Evolutionary conservation across 2,888 invertebrate genomes (phyloP).

Genomic region (Dilophus febrilis): DNA sequence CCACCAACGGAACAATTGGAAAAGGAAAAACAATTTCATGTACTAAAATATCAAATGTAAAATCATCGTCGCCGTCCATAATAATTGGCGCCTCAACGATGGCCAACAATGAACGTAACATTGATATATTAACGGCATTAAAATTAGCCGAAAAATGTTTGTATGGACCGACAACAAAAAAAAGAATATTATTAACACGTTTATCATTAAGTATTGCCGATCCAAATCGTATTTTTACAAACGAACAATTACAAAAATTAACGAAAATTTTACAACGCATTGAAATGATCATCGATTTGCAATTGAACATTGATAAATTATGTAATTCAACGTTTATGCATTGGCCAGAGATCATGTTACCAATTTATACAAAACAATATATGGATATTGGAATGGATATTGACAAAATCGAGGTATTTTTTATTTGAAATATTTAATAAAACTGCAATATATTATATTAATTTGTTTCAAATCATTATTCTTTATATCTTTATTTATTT

Average conservation of each 20-base stretch:
- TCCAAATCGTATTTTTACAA: constrained; percentile 40
- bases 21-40: no score
- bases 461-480: constrained; percentile 17
- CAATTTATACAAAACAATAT: constrained; percentile 50
- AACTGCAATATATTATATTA: constrained; percentile 9
- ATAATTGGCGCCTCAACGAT: constrained; percentile 19
- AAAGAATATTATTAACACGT: constrained; percentile 45
- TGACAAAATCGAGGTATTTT: constrained; percentile 36
- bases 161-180: constrained; percentile 43
- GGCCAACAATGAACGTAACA: constrained; percentile 23
- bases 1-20: no score
- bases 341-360: constrained; percentile 64
- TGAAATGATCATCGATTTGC: constrained; percentile 42
- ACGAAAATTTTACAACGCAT: constrained; percentile 45
- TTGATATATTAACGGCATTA: constrained; percentile 56
- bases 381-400: constrained; percentile 48
- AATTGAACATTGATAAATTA: constrained; percentile 37
- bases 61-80: constrained; percentile 18
- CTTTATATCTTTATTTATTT: constrained; percentile 5
- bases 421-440: neutral
- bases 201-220: constrained; percentile 48
- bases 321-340: constrained; percentile 63
- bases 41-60: no score
- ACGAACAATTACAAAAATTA: constrained; percentile 45
- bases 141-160: constrained; percentile 53